Evolutionary conservation across 2,888 invertebrate genomes (phyloP), one percentile per base, ranked within the genome.

Genomic region (Lepidochrysops patricia): DNA sequence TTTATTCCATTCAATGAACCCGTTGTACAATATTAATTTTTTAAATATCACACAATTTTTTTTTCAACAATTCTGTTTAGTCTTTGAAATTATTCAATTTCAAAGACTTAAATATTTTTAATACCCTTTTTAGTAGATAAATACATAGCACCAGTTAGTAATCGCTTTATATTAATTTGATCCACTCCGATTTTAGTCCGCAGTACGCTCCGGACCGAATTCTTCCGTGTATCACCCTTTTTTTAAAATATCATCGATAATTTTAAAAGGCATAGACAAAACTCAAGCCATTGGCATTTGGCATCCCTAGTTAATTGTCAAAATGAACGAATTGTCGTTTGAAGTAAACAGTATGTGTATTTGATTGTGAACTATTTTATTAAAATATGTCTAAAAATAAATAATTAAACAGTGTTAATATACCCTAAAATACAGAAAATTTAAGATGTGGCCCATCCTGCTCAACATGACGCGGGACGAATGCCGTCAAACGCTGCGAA

Each of bases 391-490:
- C 80, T 70, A 73, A 82, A 82, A 78, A 80, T 77, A 74, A 82
- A 74, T 80, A 82, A 79, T 77, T 72, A 74, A 70, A 70, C 72
- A 73, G 72, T 77, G 70, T 68, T 73, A 72, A 77, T 73, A 70
- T 69, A 70, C 78, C 80, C 80, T 76, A 74, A 63, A 75, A 71
- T 71, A 72, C 65, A 73, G 76, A 74, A 72, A 66, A 70, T 69
- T 74, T 66, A 87, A 79, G 74, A 90, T 90, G 89, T 89, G 89
- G 94, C 95, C 95, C 67, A 88, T 92, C 84, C 90, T 94, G 67
- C 89, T 95, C 70, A 95, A 97, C 89, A 93, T 96, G 93, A 94
- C 94, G 72, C 93, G 93, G 79, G 96, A 97, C 86, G 97, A 97
- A 85, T 97, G 96, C 84, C 94, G 95, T 83, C 93, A 95, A 77